phyloP scores from a whole-genome alignment of 2,113 vertebrate genomes.

The Callipepla squamata region DNA sequence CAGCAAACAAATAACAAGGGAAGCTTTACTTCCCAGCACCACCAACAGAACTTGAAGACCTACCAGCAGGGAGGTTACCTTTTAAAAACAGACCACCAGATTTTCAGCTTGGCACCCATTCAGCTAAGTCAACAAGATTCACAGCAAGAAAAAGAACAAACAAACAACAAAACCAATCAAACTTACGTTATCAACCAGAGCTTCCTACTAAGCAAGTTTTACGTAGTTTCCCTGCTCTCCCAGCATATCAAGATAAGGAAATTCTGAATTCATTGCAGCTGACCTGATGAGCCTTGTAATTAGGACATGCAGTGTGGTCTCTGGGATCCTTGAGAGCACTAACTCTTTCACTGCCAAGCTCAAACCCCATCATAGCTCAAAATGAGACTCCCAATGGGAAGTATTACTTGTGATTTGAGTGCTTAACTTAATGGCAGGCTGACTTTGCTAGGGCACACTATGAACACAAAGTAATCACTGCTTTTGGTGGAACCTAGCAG shows the following conservation, averaged over 20 bases:
- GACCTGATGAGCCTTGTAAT: conserved; percentile 53
- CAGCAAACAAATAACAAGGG: conserved; percentile 15
- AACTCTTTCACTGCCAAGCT: conserved; percentile 47
- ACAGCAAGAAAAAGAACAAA: not conserved
- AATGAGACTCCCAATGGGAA: not conserved
- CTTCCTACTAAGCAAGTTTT: not conserved
- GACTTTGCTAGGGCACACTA: not conserved
- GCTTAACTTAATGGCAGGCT: not conserved
- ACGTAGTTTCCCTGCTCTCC: not conserved
- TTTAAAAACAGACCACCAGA: not conserved
- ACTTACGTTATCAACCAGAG: not conserved
- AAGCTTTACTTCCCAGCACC: not conserved
- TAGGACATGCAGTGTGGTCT: conserved; percentile 33
- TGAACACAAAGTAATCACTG: not conserved
- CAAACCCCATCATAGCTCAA: not conserved
- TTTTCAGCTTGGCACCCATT: not conserved
- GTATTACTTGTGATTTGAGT: not conserved
- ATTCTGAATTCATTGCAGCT: conserved; percentile 56
- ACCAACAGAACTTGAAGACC: not conserved
- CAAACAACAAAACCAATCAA: not conserved
- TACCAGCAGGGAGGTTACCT: not conserved
- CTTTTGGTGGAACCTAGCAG: not conserved
- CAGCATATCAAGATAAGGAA: conserved; percentile 45
- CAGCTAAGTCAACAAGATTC: not conserved
- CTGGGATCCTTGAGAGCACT: not conserved